Percentiles rank a stretch among this genome's conserved stretches.
These are phyloP conservation scores for Perccottus glenii DNA, from an alignment of 2,113 vertebrate genomes.

Conservation along the genomic window DNA sequence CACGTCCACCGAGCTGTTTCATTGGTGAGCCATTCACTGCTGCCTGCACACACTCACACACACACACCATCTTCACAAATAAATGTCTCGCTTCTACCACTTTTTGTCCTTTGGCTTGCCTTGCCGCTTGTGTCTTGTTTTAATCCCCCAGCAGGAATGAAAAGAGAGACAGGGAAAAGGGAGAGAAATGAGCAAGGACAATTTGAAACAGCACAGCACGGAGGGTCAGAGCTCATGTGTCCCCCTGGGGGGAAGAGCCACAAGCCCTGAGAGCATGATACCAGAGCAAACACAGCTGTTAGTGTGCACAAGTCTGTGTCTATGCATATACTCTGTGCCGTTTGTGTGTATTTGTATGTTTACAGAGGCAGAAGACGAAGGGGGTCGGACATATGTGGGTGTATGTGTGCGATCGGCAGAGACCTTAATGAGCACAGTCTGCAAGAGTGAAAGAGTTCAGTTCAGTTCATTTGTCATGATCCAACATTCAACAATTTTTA, in stretches of 20 bases:
- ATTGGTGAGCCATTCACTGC: constrained; percentile 26
- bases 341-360: neutral
- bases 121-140: constrained; percentile 52
- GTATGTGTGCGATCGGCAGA: constrained; percentile 12
- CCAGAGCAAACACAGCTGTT: constrained; percentile 65
- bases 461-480: constrained; percentile 19
- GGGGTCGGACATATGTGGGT: constrained; percentile 32
- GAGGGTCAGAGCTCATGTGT: constrained; percentile 64
- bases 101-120: constrained; percentile 28
- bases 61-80: constrained; percentile 20
- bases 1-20: constrained; percentile 28
- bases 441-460: constrained; percentile 10
- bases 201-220: constrained; percentile 57
- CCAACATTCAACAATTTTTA: neutral
- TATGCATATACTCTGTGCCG: constrained; percentile 8
- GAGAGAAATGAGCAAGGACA: constrained; percentile 48
- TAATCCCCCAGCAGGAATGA: constrained; percentile 53
- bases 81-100: constrained; percentile 24
- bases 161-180: constrained; percentile 30
- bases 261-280: constrained; percentile 50
- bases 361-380: constrained; percentile 10
- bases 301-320: constrained; percentile 15
- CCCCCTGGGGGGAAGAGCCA: constrained; percentile 54
- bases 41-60: constrained; percentile 20
- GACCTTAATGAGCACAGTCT: constrained; percentile 32